Base-by-base conservation (phyloP, 2,113 vertebrate species). In the Sakesphorus luctuosus region DNA sequence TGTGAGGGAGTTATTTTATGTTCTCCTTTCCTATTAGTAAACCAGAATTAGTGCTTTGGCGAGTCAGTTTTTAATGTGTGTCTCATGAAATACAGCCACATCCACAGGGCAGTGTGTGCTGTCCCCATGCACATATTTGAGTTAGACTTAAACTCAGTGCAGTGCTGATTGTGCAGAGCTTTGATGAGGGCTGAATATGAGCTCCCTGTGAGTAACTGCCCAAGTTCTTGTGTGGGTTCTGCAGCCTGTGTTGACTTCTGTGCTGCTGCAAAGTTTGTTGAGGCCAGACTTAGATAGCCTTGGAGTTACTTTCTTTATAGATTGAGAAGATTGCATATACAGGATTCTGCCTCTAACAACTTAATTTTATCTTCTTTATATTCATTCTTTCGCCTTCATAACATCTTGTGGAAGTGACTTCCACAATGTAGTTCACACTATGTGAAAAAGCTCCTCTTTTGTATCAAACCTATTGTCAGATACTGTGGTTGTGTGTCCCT, bases 1-100 rank as follows among this genome's bases (percentile, higher is more conserved):
- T 5, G 10, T 3, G 19, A 44, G 10, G 18, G 44, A 61, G 13
- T 26, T 44, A 13, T 29, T 56, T 55, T 81, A 18, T 0, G 0
- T 15, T 83, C 19, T 68, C 23, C 29, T 79, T 55, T 84, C 26
- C 40, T 26, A 2, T 46, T 56, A 7, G 5, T 44, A 46, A 92
- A 31, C 44, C 38, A 65, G 52, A 81, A 56, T 52, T 63, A 36
- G 66, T 0, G 1, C 40, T 76, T 67, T 18, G 19, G 9, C 4
- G 9, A 87, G 35, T 65, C n/a, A n/a, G 29, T 85, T 63, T 85
- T 21, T 67, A 85, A 29, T 26, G 4, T 26, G 40, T 76, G 49
- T 56, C 53, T 67, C 24, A 8, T 55, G 46, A 79, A 68, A 24
- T 2, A 3, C 13, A n/a, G 46, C 19, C 65, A 56, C 61, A 50